Percentiles rank a stretch among this genome's conserved stretches.
phyloP scores from a whole-genome alignment of 2,113 vertebrate genomes.

The Heptranchias perlo region DNA sequence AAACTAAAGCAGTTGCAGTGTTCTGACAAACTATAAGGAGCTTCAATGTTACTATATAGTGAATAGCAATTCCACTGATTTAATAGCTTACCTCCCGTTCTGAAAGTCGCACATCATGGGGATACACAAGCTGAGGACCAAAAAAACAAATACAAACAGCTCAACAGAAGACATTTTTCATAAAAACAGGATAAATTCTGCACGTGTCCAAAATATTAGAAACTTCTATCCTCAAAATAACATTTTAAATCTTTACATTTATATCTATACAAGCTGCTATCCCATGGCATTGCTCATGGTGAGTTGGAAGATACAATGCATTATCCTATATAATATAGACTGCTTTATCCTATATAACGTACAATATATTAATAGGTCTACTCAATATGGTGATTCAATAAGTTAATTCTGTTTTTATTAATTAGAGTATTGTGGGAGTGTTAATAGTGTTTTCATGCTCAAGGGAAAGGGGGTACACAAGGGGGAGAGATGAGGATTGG shows the following conservation, averaged over 20 bases:
- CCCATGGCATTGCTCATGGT: background rate
- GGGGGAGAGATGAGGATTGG: background rate
- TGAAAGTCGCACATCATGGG: conserved; percentile 72
- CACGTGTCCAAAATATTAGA: background rate
- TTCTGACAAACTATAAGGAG: background rate
- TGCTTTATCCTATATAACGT: too few species aligned
- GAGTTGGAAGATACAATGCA: background rate
- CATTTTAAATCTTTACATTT: background rate
- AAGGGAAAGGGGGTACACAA: background rate
- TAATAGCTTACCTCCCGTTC: conserved; percentile 82
- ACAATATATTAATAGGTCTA: background rate
- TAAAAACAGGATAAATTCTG: conserved; percentile 7
- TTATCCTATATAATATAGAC: background rate
- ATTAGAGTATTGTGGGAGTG: background rate
- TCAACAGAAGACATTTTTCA: background rate
- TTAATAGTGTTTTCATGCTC: background rate
- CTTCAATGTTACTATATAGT: background rate
- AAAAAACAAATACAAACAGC: conserved; percentile 34
- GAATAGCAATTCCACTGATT: background rate
- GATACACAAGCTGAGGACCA: conserved; percentile 75
- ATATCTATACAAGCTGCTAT: background rate
- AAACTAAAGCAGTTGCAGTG: background rate
- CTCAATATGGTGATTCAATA: background rate
- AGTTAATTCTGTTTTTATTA: background rate
- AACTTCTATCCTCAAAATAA: background rate